These are phyloP conservation scores for Coendou prehensilis DNA, from an alignment of 2,797 vertebrate genomes.

Conservation along the genomic window DNA sequence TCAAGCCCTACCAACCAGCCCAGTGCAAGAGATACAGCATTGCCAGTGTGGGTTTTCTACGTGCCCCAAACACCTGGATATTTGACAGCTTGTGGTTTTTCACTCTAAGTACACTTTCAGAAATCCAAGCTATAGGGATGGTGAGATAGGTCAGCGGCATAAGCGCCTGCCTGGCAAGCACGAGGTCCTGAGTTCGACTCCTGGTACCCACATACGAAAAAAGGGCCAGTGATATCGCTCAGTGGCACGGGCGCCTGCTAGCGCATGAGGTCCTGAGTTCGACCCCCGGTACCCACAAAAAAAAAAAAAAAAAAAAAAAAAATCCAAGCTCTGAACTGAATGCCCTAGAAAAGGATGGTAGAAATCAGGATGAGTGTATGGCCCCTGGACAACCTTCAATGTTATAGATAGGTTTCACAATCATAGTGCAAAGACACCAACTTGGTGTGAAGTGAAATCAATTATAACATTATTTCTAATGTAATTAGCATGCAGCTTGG, in stretches of 20 bases:
- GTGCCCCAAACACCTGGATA: not conserved
- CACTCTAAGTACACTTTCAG: conserved; percentile 32
- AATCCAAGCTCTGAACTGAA: not conserved
- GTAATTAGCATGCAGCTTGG: conserved; percentile 62
- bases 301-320: conserved; percentile 25
- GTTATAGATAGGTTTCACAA: not conserved
- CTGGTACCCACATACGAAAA: too few relatives aligned
- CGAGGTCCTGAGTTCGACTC: too few relatives aligned
- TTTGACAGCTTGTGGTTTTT: not conserved
- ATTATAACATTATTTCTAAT: conserved; percentile 33
- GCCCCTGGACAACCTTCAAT: not conserved
- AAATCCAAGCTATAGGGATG: not conserved
- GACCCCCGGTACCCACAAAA: too few relatives aligned
- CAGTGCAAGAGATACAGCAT: not conserved
- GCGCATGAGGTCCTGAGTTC: too few relatives aligned
- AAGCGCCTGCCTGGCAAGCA: too few relatives aligned
- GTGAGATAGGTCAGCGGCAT: too few relatives aligned
- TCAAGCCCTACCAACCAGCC: not conserved
- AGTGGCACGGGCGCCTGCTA: too few relatives aligned
- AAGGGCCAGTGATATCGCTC: too few relatives aligned
- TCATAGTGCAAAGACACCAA: not conserved
- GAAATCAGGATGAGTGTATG: not conserved
- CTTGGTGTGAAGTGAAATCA: conserved; percentile 41
- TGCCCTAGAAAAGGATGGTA: not conserved
- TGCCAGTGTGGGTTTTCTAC: not conserved